These are phyloP conservation scores for Drosophila neotestacea DNA, from an alignment of 2,888 invertebrate species.

Conservation along the genomic window DNA sequence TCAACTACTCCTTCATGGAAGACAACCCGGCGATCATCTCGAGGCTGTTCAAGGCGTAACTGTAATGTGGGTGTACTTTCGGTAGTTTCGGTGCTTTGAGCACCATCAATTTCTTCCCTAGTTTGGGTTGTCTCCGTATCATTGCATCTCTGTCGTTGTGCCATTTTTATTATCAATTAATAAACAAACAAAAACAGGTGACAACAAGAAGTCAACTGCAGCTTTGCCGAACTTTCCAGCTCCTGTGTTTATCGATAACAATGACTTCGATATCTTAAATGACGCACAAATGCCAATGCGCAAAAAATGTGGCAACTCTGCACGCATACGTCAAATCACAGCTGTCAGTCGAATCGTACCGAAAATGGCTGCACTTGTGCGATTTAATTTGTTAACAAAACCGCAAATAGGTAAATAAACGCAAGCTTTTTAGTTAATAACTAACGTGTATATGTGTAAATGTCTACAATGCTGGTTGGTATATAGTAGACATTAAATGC, in stretches of 20 bases:
- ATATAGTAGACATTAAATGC: not conserved
- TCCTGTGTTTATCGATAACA: conserved; percentile 6
- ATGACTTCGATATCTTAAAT: not conserved
- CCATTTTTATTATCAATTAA: conserved; percentile 46
- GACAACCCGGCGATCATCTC: conserved; percentile 91
- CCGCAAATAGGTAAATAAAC: conserved; percentile 88
- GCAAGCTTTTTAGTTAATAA: conserved; percentile 3
- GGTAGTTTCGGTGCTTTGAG: not conserved
- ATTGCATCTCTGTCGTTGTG: conserved; percentile 39
- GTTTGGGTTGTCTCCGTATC: conserved; percentile 37
- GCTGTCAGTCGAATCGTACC: conserved; percentile 59
- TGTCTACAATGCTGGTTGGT: not conserved
- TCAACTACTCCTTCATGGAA: conserved; percentile 97
- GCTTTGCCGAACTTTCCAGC: conserved; percentile 2
- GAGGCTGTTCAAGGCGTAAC: conserved; percentile 90
- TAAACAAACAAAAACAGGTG: conserved; percentile 38
- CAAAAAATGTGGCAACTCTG: conserved; percentile 53
- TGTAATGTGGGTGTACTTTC: conserved; percentile 55
- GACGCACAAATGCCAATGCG: not conserved
- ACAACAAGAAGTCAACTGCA: conserved; percentile 19
- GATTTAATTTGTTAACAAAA: conserved; percentile 88
- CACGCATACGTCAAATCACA: conserved; percentile 60
- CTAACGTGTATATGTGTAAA: conserved; percentile 3
- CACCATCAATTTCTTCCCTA: conserved; percentile 46
- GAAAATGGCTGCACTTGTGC: conserved; percentile 91